Evolutionary conservation across 2,797 vertebrate species (phyloP), one percentile per base, ranked within the genome.

Genomic region (Decapterus maruadsi): DNA sequence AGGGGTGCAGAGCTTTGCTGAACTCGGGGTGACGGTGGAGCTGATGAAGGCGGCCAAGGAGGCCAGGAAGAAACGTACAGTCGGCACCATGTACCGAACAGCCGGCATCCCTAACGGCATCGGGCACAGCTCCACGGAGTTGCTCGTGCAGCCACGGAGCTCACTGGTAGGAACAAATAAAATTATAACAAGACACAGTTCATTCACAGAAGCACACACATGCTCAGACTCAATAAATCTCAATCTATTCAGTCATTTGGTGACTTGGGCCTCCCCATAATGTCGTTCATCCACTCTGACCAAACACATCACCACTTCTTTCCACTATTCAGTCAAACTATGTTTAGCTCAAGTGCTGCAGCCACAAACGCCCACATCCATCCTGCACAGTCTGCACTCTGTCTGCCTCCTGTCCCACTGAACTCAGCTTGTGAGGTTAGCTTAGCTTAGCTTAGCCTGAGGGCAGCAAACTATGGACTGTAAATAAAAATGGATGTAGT

Each of bases 51-150:
- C 79, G 3, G 93, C 93, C 48, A 95, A 95, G 63, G 95, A 95
- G 62, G 93, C 92, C 26, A 92, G 95, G 75, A 95, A 90, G 89
- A 93, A 85, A 40, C 93, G 94, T 7, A 17, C 76, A 0, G 93
- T 95, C 1, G 93, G 95, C 3, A 82, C 92, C 81, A 93, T 96
- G 94, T 94, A 96, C 89, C 89, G 95, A 34, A 95, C 95, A 0
- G 93, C 95, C 0, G 94, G 95, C 60, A 94, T 96, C 85, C 91
- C 93, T 14, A 90, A 93, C 1, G 95, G 95, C 72, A 93, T 95
- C 2, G 95, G 96, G 19, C 95, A 96, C 93, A 96, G 94, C 86
- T 96, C 95, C 80, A 96, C 94, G 0, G 95, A 95, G 84, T 72
- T 96, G 73, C 83, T 95, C 54, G 75, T 96, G 72, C 94, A 92